A percentile compares a stretch with the other conserved stretches of the same genome.
Conservation (phyloP, 2,113 vertebrate genomes). For the Hydrochoerus hydrochaeris region DNA sequence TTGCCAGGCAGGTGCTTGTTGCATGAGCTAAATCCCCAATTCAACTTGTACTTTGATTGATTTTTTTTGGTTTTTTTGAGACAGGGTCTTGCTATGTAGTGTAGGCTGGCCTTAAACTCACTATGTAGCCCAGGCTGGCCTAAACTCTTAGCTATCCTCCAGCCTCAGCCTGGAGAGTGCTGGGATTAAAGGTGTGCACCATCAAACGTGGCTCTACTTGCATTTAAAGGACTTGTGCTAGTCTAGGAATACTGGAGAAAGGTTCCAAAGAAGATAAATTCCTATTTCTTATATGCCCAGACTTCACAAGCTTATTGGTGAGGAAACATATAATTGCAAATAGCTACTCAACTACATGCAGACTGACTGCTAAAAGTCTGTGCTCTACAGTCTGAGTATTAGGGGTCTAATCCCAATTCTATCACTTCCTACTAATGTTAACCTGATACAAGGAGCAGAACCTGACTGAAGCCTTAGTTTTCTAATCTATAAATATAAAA, state of each 20-base stretch:
- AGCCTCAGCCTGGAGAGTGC: neutral
- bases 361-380: neutral
- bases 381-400: neutral
- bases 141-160: neutral
- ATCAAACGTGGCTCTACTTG: neutral
- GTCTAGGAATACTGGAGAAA: neutral
- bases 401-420: neutral
- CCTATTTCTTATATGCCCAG: neutral
- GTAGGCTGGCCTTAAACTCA: neutral
- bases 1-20: no score
- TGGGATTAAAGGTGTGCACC: neutral
- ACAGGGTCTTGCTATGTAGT: neutral
- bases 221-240: neutral
- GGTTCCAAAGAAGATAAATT: neutral
- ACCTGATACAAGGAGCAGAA: neutral
- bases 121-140: neutral
- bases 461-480: neutral
- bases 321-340: neutral
- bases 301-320: neutral
- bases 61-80: neutral
- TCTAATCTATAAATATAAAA: slow-evolving; percentile 25
- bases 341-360: neutral
- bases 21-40: neutral
- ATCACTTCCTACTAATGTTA: neutral
- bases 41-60: neutral